Conservation (phyloP, 2,888 invertebrate genomes). For the Lasioglossum calceatum region DNA sequence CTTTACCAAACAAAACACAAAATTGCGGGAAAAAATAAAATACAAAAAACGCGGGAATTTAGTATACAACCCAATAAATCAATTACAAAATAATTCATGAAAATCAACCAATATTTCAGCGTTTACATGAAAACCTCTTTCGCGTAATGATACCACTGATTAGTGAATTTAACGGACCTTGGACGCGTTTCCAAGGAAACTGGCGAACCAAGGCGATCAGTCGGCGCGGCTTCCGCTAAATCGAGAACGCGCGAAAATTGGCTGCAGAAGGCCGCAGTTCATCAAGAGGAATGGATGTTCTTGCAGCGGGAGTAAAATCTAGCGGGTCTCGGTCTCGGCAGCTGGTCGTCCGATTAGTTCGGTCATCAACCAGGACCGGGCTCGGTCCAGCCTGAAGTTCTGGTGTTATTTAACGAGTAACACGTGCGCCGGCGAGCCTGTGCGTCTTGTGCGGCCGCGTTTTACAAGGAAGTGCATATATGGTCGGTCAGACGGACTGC, state of each 20-base stretch:
- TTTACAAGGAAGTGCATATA: slow-evolving; percentile 47
- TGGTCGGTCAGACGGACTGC: slow-evolving; percentile 36
- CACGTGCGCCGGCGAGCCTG: slow-evolving; percentile 2
- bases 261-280: slow-evolving; percentile 14
- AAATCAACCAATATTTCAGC: too few species aligned
- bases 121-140: too few species aligned
- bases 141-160: too few species aligned
- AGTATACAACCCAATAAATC: too few species aligned
- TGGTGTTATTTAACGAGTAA: not conserved
- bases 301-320: not conserved
- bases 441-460: slow-evolving; percentile 7
- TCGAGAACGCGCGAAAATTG: slow-evolving; percentile 11
- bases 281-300: slow-evolving; percentile 23
- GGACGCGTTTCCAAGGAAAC: not conserved
- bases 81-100: too few species aligned
- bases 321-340: slow-evolving; percentile 7
- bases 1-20: too few species aligned
- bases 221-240: not conserved
- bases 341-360: slow-evolving; percentile 36
- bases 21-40: too few species aligned
- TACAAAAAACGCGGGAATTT: too few species aligned
- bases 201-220: not conserved
- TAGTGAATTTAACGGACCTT: not conserved
- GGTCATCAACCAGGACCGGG: slow-evolving; percentile 3
- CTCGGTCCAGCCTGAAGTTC: slow-evolving; percentile 7